These are phyloP conservation scores for Aurelia aurita complex sp. Pacific DNA, from an alignment of 30 jellyfish, hydroid and myxozoan genomes.

Conservation along the genomic window DNA sequence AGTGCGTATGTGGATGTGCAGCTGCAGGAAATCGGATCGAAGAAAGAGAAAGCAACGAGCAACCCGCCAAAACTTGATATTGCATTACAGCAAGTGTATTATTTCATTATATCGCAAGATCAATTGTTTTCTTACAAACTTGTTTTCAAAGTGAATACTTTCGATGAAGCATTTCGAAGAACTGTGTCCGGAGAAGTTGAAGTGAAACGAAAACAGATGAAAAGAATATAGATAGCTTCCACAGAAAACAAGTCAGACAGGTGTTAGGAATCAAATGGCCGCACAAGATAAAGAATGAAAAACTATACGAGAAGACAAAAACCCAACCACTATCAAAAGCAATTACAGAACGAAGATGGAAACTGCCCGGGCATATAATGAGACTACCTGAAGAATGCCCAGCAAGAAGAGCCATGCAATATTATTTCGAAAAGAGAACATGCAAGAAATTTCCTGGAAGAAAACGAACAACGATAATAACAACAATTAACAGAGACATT, in stretches of 20 bases:
- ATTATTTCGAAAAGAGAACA: too few relatives aligned
- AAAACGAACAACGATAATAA: too few relatives aligned
- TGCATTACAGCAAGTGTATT: slow-evolving; percentile 94
- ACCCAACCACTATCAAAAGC: too few relatives aligned
- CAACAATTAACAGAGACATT: too few relatives aligned
- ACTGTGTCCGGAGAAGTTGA: slow-evolving; percentile 86
- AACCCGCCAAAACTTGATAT: slow-evolving; percentile 93
- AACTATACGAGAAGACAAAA: too few relatives aligned
- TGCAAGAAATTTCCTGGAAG: too few relatives aligned
- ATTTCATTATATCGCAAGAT: slow-evolving; percentile 78
- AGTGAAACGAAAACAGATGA: slow-evolving; percentile 68
- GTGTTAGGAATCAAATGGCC: neutral
- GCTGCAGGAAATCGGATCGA: slow-evolving; percentile 70
- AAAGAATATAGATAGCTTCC: too few relatives aligned
- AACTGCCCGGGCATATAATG: too few relatives aligned
- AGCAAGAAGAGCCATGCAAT: too few relatives aligned
- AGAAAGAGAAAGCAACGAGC: slow-evolving; percentile 25
- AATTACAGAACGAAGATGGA: too few relatives aligned
- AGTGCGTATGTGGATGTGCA: slow-evolving; percentile 98
- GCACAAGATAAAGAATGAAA: too few relatives aligned
- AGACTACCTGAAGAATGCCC: too few relatives aligned
- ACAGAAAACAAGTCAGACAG: neutral
- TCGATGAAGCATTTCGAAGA: slow-evolving; percentile 85
- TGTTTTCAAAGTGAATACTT: slow-evolving; percentile 86
- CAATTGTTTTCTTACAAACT: slow-evolving; percentile 89